Percentiles rank a stretch among this genome's conserved stretches.
Conservation (phyloP, 1,140 invertebrate species). For the Phthorimaea operculella region DNA sequence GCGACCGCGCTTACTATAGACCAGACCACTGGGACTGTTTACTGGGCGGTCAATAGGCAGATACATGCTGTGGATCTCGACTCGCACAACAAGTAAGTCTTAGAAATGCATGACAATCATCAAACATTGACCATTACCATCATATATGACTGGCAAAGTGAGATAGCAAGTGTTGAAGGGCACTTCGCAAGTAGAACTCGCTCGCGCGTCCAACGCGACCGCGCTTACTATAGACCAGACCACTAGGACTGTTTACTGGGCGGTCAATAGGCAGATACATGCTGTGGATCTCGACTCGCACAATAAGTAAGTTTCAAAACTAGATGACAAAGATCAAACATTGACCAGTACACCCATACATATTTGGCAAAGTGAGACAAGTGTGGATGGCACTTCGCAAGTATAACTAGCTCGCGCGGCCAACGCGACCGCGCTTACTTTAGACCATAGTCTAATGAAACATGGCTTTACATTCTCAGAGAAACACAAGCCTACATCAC, state of each 20-base stretch:
- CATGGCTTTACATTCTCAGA: too few species aligned
- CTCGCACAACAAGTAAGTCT: slow-evolving; percentile 73
- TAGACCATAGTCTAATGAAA: too few species aligned
- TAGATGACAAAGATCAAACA: too few species aligned
- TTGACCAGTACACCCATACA: too few species aligned
- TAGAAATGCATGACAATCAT: too few species aligned
- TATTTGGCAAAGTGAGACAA: too few species aligned
- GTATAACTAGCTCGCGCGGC: slow-evolving; percentile 75
- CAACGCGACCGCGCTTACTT: slow-evolving; percentile 84
- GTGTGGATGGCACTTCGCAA: slow-evolving; percentile 84
- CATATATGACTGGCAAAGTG: too few species aligned
- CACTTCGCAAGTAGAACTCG: slow-evolving; percentile 77
- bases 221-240: slow-evolving; percentile 85
- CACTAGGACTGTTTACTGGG: slow-evolving; percentile 87
- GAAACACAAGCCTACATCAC: too few species aligned
- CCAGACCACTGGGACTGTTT: slow-evolving; percentile 79
- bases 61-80: slow-evolving; percentile 82
- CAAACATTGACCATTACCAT: too few species aligned
- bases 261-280: slow-evolving; percentile 80
- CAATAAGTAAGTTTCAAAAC: slow-evolving; percentile 73
- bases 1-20: slow-evolving; percentile 87
- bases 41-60: slow-evolving; percentile 83
- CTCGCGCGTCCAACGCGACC: slow-evolving; percentile 76
- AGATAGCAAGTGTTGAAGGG: slow-evolving; percentile 89
- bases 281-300: slow-evolving; percentile 78